These are phyloP conservation scores for Poicephalus meyeri DNA, from an alignment of 2,113 vertebrate species.

Conservation along the genomic window DNA sequence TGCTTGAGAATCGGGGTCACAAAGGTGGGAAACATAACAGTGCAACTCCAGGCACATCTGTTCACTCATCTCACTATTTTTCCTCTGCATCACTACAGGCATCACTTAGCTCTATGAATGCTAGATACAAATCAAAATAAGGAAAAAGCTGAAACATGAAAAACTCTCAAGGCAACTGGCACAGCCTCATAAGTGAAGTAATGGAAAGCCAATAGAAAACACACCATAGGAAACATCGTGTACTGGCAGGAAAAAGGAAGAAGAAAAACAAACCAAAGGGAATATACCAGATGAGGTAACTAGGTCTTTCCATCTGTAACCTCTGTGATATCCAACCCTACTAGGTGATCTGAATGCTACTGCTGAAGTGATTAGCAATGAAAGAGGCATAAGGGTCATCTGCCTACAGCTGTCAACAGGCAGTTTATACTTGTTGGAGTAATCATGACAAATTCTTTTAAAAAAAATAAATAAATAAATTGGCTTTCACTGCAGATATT, in stretches of 20 bases:
- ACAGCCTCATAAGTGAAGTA: neutral
- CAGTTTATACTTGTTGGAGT: neutral
- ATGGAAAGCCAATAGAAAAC: neutral
- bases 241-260: neutral
- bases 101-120: neutral
- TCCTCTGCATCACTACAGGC: neutral
- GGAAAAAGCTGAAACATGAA: neutral
- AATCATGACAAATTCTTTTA: neutral
- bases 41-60: neutral
- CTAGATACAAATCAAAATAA: neutral
- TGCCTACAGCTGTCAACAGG: neutral
- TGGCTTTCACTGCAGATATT: conserved; percentile 4
- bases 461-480: neutral
- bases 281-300: neutral
- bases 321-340: neutral
- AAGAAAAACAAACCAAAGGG: neutral
- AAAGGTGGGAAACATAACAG: neutral
- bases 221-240: neutral
- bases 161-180: neutral
- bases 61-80: neutral
- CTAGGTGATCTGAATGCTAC: neutral
- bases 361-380: neutral
- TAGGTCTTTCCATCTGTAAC: neutral
- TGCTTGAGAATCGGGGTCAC: neutral
- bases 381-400: neutral